Base-by-base conservation (phyloP, 2,113 vertebrate genomes). In the Halcyon senegalensis region DNA sequence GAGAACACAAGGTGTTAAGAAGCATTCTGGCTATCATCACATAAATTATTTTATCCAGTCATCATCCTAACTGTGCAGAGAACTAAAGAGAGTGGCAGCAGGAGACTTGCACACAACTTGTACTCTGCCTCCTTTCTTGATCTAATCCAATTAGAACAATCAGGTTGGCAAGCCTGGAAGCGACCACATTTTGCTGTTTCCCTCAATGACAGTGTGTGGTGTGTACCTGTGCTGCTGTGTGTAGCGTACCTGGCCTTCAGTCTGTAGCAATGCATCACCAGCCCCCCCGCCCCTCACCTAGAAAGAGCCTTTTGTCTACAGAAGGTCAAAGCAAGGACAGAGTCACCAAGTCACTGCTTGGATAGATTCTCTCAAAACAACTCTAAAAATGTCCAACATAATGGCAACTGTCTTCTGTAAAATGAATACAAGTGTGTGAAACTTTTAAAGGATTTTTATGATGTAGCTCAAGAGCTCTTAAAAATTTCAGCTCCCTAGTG, bases 401-500 rank as follows among this genome's bases (percentile, higher is more conserved):
- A 88, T 37, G 70, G 91, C 80, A 92, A 91, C 67, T 77, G 92
- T 87, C 88, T 92, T 93, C 82, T 51, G 83, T 79, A 89, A 96
- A 94, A 93, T 43, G 84, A 84, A 85, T 77, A 95, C 96, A 92
- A 91, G 81, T 68, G 69, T 82, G 88, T 56, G 83, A 95, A 97
- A 95, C 90, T 96, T 96, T 84, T 79, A 76, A 87, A 96, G 96
- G 95, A 89, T 94, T 96, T 97, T 96, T 92, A 96, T 67, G 67
- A 91, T 82, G 75, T 84, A 97, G 86, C 94, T 97, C 95, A 96
- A 95, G 95, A 72, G 46, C 84, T 92, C 95, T 93, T 97, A 97
- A 96, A 97, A 96, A 95, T 60, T 91, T 93, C 85, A 95, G 95
- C 96, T 97, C 91, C 75, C 87, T 43, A n/a, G 87, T 37, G 66